Evolutionary conservation across 2,888 invertebrate genomes (phyloP).

Genomic region (Hipparchia semele): DNA sequence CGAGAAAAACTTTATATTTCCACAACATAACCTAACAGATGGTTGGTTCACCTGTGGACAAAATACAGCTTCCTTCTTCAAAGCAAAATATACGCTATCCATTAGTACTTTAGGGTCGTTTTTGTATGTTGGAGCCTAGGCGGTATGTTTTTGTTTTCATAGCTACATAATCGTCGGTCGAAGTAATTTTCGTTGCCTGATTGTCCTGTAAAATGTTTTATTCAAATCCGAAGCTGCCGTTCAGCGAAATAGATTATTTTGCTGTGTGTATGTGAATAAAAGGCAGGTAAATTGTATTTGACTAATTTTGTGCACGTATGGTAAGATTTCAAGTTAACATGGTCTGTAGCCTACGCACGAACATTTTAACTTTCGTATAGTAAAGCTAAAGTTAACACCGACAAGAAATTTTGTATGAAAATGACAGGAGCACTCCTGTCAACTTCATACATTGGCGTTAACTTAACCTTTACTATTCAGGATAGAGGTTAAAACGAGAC

Average conservation of each 20-base stretch:
- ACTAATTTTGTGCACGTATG: background rate
- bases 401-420: too few species aligned
- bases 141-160: conserved; percentile 32
- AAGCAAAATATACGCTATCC: conserved; percentile 53
- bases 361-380: too few species aligned
- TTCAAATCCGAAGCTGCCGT: conserved; percentile 18
- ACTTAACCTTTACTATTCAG: too few species aligned
- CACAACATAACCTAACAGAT: conserved; percentile 72
- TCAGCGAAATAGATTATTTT: conserved; percentile 15
- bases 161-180: conserved; percentile 37
- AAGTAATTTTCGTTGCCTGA: conserved; percentile 37
- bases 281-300: background rate
- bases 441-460: too few species aligned
- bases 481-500: too few species aligned
- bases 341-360: too few species aligned
- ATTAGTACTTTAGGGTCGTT: conserved; percentile 31
- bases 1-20: conserved; percentile 69
- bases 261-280: background rate
- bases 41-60: conserved; percentile 71
- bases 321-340: background rate
- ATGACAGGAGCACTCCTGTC: too few species aligned
- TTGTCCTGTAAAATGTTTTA: conserved; percentile 35
- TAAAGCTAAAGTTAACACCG: too few species aligned
- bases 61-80: conserved; percentile 47
- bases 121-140: conserved; percentile 17